phyloP scores from a whole-genome alignment of 2,797 vertebrate genomes.

The Phrynocephalus forsythii region DNA sequence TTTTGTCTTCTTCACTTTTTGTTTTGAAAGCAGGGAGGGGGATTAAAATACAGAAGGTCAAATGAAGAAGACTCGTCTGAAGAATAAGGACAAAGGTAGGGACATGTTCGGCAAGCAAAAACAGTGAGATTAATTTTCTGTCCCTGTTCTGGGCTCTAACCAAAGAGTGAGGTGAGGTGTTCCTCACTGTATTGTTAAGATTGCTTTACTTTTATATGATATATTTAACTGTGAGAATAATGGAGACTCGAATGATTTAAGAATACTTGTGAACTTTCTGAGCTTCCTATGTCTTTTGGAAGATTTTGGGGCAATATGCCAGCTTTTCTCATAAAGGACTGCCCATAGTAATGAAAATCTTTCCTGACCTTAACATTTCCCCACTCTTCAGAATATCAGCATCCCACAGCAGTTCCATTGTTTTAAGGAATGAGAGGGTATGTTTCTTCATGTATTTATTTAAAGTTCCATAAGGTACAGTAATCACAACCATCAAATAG shows the following conservation, averaged over 20 bases:
- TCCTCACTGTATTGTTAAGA: background rate
- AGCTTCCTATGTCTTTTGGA: background rate
- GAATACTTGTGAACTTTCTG: background rate
- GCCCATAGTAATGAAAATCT: background rate
- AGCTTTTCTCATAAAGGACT: background rate
- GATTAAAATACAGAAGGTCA: background rate
- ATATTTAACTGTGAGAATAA: background rate
- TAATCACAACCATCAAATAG: too few species aligned
- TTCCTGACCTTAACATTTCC: background rate
- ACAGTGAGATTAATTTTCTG: background rate
- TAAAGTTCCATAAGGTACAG: too few species aligned
- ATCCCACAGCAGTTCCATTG: background rate
- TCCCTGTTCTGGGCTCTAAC: background rate
- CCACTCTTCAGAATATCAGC: background rate
- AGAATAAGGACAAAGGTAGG: background rate
- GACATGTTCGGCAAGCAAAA: background rate
- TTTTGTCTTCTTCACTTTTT: background rate
- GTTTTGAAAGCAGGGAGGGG: background rate
- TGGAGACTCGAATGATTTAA: background rate
- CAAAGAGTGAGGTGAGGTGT: background rate
- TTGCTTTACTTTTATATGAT: background rate
- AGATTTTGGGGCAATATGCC: background rate
- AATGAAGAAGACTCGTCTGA: background rate
- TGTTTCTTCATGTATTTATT: background rate
- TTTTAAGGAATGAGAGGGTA: background rate